Evolutionary conservation across 2,113 vertebrate species (phyloP), one percentile per base, ranked within the genome.

Genomic region (Speoplatyrhinus poulsoni): DNA sequence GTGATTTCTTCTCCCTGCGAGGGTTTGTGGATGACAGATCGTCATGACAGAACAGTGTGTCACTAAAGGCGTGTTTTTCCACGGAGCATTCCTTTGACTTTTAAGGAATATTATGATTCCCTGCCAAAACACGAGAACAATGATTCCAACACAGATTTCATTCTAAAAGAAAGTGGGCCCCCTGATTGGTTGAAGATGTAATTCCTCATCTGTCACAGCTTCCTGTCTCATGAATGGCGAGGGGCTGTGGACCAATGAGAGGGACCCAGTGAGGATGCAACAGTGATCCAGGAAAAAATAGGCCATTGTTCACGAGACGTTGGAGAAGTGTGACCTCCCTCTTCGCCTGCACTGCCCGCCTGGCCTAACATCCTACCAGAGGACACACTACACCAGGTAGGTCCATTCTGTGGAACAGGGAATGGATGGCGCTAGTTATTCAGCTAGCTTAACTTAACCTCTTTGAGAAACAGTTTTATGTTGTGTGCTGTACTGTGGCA

Each of bases 211-310:
- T 85, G 82, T 88, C 83, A 82, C 84, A 87, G 82, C 85, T 93
- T 93, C 92, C 91, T 89, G 90, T 87, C 82, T 81, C 64, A 58
- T 82, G 83, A 82, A 88, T 80, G 77, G 72, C 72, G 72, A 67
- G 65, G 70, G n/a, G 46, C 17, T 50, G 64, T 0, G 53, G 65
- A 75, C 87, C 90, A 91, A 90, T 92, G 69, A 78, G 75, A 73
- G 73, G 66, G 58, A 70, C 65, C 70, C 4, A 26, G 16, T 72
- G 74, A 87, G 88, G 90, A 91, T 89, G 89, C 88, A 89, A 86
- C 83, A 75, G 88, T 91, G 87, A 90, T 89, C 85, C 88, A 90
- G 90, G 91, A 90, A 92, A 91, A 90, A 91, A 88, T 76, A 91
- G 60, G 55, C 86, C 85, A 91, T 92, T 92, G 90, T 92, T 91